Evolutionary conservation across 2,113 vertebrate genomes (phyloP).

Genomic region (Caranx ignobilis): DNA sequence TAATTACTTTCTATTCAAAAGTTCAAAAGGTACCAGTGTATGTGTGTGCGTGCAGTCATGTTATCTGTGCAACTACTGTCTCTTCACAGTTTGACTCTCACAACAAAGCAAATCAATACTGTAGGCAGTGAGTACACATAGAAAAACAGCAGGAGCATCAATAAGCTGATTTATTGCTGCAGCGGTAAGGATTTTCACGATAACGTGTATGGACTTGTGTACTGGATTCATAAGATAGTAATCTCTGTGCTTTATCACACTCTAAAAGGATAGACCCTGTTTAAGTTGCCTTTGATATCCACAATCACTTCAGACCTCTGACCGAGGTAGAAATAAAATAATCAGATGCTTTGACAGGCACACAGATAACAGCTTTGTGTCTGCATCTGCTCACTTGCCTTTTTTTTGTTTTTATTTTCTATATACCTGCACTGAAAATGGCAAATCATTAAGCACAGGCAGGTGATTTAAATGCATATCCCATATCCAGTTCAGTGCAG

Average conservation of each 20-base stretch:
- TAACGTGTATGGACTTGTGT: constrained; percentile 31
- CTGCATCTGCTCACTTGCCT: constrained; percentile 21
- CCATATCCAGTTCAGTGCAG: constrained; percentile 14
- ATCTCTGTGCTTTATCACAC: constrained; percentile 34
- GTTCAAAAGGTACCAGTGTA: neutral
- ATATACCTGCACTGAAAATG: constrained; percentile 24
- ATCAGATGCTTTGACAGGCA: constrained; percentile 16
- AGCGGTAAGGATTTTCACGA: constrained; percentile 44
- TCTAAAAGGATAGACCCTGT: constrained; percentile 22
- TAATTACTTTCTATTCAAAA: constrained; percentile 37
- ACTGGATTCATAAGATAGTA: constrained; percentile 53
- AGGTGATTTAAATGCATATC: constrained; percentile 29
- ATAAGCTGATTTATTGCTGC: constrained; percentile 69
- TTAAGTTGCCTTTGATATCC: constrained; percentile 24
- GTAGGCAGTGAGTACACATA: constrained; percentile 62
- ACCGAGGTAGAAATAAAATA: constrained; percentile 53
- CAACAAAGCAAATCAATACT: constrained; percentile 68
- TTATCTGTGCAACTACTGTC: constrained; percentile 7
- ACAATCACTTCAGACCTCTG: constrained; percentile 41
- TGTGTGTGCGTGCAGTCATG: constrained; percentile 14
- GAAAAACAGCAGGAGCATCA: constrained; percentile 65
- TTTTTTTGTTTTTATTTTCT: neutral
- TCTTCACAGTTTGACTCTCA: constrained; percentile 52
- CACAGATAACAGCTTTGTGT: constrained; percentile 45
- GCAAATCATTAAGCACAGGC: neutral